phyloP scores from a whole-genome alignment of 1,140 invertebrate genomes.

The Drosophila biarmipes region DNA sequence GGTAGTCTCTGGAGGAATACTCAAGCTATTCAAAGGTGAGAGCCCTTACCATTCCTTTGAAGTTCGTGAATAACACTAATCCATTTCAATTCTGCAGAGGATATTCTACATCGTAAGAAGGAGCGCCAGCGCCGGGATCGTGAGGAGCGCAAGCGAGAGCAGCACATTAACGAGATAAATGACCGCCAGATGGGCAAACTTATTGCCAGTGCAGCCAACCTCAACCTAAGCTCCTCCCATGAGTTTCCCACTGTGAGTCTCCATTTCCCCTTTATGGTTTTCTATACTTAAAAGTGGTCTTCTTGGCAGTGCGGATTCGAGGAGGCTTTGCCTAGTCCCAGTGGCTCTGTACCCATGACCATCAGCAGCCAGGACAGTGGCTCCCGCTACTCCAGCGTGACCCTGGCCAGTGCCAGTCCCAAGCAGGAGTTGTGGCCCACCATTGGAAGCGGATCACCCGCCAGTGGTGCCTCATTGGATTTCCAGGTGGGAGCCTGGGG shows the following conservation, averaged over 20 bases:
- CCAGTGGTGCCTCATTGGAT: slow-evolving; percentile 23
- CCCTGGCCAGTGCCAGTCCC: slow-evolving; percentile 45
- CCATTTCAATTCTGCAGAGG: slow-evolving; percentile 85
- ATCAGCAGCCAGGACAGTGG: slow-evolving; percentile 22
- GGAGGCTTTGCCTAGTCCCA: slow-evolving; percentile 65
- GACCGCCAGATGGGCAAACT: slow-evolving; percentile 89
- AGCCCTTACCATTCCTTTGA: too few species aligned
- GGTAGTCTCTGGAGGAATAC: slow-evolving; percentile 88
- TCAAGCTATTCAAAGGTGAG: slow-evolving; percentile 88
- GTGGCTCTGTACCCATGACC: slow-evolving; percentile 36
- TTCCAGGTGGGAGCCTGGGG: slow-evolving; percentile 66
- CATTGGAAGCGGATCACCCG: slow-evolving; percentile 62
- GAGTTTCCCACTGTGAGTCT: slow-evolving; percentile 87
- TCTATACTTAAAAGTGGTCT: background rate
- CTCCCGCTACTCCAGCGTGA: slow-evolving; percentile 40
- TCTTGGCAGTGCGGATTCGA: slow-evolving; percentile 78
- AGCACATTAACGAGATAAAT: slow-evolving; percentile 89
- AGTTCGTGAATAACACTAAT: too few species aligned
- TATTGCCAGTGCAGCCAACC: slow-evolving; percentile 84
- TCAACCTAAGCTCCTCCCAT: slow-evolving; percentile 87
- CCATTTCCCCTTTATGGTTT: too few species aligned
- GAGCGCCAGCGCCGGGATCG: slow-evolving; percentile 87
- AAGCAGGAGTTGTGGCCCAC: slow-evolving; percentile 80
- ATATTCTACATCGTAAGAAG: slow-evolving; percentile 88
- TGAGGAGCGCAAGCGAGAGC: slow-evolving; percentile 90